These are phyloP conservation scores for Listronotus bonariensis DNA, from an alignment of 1,140 invertebrate genomes.

Conservation along the genomic window DNA sequence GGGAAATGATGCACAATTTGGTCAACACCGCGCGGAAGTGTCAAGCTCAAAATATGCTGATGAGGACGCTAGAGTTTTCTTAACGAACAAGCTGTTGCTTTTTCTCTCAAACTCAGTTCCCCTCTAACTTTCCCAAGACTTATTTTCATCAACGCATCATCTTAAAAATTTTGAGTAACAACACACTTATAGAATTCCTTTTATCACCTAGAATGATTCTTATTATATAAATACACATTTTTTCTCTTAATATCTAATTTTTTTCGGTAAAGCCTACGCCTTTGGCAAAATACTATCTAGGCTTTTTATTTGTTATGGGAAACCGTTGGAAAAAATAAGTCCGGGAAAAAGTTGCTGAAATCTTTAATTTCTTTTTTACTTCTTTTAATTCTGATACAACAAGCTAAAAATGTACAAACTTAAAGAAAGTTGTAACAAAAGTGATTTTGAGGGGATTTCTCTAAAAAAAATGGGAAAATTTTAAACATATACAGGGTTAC, in stretches of 20 bases:
- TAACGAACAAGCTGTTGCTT: no score
- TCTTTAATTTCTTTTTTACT: not conserved
- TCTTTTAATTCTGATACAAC: not conserved
- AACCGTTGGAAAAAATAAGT: conserved; percentile 21
- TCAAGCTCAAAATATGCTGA: no score
- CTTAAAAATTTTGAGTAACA: no score
- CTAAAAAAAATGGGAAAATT: not conserved
- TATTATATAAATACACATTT: conserved; percentile 5
- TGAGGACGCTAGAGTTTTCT: no score
- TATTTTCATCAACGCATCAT: no score
- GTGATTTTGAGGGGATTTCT: not conserved
- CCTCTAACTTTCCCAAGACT: no score
- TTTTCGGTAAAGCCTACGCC: conserved; percentile 1
- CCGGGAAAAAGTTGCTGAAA: not conserved
- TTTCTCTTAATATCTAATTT: not conserved
- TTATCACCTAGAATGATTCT: not conserved
- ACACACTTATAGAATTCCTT: no score
- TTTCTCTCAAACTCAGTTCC: no score
- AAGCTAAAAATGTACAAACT: conserved; percentile 16
- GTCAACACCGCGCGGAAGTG: no score
- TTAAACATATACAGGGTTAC: no score
- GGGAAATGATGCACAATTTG: no score
- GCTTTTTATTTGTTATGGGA: not conserved
- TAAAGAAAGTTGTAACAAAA: not conserved
- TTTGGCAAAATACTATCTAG: no score